These are phyloP conservation scores for Lerista edwardsae DNA, from an alignment of 2,797 vertebrate genomes.

Conservation along the genomic window DNA sequence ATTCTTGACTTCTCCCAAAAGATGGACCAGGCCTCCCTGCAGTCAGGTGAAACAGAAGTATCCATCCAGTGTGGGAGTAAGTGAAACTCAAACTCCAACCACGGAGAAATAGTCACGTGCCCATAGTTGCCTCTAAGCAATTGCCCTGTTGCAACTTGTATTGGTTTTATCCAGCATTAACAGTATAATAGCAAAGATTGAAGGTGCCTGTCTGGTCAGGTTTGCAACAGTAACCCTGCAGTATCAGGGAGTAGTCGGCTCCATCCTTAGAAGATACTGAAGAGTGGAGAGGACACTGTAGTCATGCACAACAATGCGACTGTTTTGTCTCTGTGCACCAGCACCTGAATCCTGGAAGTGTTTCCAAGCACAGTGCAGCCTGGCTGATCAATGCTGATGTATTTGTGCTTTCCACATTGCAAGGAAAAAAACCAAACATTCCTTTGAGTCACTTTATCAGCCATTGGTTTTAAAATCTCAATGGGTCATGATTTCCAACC, in stretches of 20 bases:
- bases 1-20: background rate
- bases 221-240: slow-evolving; percentile 25
- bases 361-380: background rate
- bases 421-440: background rate
- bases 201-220: slow-evolving; percentile 62
- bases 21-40: background rate
- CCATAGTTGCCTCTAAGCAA: background rate
- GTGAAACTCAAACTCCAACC: background rate
- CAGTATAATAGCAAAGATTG: slow-evolving; percentile 25
- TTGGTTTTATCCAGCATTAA: slow-evolving; percentile 22
- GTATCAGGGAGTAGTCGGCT: background rate
- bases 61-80: background rate
- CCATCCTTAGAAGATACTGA: background rate
- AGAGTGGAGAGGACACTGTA: background rate
- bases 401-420: background rate
- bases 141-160: slow-evolving; percentile 48
- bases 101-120: background rate
- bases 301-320: background rate
- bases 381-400: background rate
- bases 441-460: background rate
- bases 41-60: background rate
- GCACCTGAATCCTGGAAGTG: background rate
- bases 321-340: no score
- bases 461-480: background rate
- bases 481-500: background rate